phyloP scores from a whole-genome alignment of 2,888 invertebrate species.

The Gnatocerus cornutus region DNA sequence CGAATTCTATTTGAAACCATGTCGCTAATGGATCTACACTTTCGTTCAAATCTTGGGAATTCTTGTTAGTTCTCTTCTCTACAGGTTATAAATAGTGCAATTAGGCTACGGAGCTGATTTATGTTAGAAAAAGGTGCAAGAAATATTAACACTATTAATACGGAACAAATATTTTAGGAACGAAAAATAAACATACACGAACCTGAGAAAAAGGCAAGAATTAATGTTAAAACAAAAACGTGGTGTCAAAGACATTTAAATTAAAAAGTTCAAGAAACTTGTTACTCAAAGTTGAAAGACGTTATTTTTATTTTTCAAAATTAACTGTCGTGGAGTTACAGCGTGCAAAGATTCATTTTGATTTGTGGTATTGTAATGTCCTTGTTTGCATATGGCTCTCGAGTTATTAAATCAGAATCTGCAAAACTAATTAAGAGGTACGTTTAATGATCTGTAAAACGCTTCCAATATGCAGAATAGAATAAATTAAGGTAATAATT shows the following conservation, averaged over 20 bases:
- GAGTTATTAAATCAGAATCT: no score
- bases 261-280: constrained; percentile 2
- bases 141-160: constrained; percentile 21
- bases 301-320: not conserved
- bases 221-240: constrained; percentile 1
- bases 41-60: constrained; percentile 7
- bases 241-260: not conserved
- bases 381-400: no score
- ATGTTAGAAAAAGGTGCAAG: constrained; percentile 26
- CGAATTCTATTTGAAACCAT: not conserved
- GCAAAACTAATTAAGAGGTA: no score
- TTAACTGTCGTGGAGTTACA: no score
- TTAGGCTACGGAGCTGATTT: constrained; percentile 32
- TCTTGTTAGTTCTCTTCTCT: constrained; percentile 3
- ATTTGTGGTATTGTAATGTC: no score
- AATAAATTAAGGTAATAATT: no score
- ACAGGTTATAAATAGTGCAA: constrained; percentile 31
- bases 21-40: not conserved
- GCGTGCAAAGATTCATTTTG: no score
- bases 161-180: constrained; percentile 17
- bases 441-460: no score
- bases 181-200: constrained; percentile 3
- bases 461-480: no score
- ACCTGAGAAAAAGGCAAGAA: not conserved
- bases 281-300: not conserved